Evolutionary conservation across 2,888 invertebrate species (phyloP).

Genomic region (Campoletis raptor): DNA sequence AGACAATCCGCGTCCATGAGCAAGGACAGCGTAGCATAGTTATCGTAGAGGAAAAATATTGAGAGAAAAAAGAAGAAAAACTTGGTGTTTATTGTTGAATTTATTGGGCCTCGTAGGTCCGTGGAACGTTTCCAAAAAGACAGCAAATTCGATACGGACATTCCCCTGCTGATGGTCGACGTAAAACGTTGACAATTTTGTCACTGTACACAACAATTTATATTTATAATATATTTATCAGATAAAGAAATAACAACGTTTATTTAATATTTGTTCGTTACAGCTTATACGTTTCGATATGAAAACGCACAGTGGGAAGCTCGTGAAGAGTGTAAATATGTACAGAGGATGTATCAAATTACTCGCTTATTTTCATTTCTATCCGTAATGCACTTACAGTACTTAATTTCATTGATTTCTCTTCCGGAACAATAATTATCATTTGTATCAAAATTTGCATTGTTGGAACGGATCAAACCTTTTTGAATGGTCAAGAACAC

Average conservation of each 20-base stretch:
- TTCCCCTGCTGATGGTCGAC: conserved; percentile 45
- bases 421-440: background rate
- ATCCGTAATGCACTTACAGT: conserved; percentile 24
- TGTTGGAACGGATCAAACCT: background rate
- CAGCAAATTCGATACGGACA: conserved; percentile 55
- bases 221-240: conserved; percentile 34
- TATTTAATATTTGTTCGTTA: conserved; percentile 31
- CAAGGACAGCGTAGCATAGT: conserved; percentile 31
- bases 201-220: conserved; percentile 47
- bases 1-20: conserved; percentile 65
- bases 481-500: background rate
- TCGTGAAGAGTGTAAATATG: conserved; percentile 62
- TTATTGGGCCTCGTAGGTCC: conserved; percentile 31
- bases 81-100: conserved; percentile 38
- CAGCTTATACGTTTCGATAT: conserved; percentile 2
- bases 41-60: background rate
- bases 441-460: background rate
- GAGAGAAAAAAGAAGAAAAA: background rate
- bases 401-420: conserved; percentile 12
- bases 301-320: conserved; percentile 11
- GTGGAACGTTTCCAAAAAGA: conserved; percentile 9
- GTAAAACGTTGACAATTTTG: conserved; percentile 17
- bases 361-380: conserved; percentile 15
- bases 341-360: conserved; percentile 47
- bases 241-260: conserved; percentile 7